Percentiles rank a stretch among this genome's conserved stretches.
phyloP scores from a whole-genome alignment of 2,797 vertebrate species.

The Labroides dimidiatus region DNA sequence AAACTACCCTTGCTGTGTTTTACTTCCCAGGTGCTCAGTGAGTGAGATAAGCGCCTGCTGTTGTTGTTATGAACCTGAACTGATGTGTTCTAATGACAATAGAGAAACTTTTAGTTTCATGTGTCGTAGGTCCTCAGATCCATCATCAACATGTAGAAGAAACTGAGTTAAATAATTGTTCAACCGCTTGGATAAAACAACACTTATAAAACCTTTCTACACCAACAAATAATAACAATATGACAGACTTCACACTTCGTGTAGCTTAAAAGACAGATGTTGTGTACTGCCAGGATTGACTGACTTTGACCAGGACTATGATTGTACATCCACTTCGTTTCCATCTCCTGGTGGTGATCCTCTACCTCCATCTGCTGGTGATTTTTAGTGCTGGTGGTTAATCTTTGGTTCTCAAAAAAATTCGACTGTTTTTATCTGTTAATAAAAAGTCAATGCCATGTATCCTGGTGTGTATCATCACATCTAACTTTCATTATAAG shows the following conservation, averaged over 20 bases:
- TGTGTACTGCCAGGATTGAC: neutral
- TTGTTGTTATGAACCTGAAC: neutral
- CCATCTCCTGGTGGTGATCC: slow-evolving; percentile 1
- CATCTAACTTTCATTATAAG: no score
- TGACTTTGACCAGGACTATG: no score
- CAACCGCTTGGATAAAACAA: neutral
- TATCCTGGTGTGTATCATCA: no score
- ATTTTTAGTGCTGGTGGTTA: neutral
- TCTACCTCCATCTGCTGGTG: slow-evolving; percentile 68
- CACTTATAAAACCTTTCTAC: no score
- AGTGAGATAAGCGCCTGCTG: neutral
- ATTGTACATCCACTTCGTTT: neutral
- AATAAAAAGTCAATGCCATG: neutral
- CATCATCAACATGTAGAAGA: neutral
- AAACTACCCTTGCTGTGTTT: slow-evolving; percentile 1
- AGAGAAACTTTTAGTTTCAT: neutral
- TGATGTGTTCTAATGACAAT: neutral
- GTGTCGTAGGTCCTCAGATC: neutral
- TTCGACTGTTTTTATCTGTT: no score
- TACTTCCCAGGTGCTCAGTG: neutral
- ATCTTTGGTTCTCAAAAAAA: neutral
- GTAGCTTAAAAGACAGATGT: neutral
- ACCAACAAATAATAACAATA: no score
- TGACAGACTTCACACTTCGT: neutral
- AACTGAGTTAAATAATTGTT: neutral